phyloP scores from a whole-genome alignment of 2,113 vertebrate species.

The Hoplias malabaricus region DNA sequence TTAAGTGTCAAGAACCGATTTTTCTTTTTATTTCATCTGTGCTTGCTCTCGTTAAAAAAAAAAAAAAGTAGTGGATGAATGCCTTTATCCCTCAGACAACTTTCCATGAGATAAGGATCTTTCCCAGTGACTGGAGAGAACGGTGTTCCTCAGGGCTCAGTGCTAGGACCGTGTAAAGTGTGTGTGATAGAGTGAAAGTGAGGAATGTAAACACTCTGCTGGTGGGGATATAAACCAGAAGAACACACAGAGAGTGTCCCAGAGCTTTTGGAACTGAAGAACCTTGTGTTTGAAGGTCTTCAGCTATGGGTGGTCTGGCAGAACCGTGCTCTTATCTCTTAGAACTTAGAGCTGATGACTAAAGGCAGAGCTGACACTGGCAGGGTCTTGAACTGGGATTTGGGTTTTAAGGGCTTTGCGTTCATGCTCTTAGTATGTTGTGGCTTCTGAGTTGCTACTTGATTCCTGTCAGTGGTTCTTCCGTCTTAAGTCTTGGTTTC shows the following conservation, averaged over 20 bases:
- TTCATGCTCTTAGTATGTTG: too few relatives aligned
- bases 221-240: neutral
- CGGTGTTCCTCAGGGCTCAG: conserved; percentile 43
- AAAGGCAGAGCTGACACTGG: conserved; percentile 2
- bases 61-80: neutral
- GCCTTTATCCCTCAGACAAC: neutral
- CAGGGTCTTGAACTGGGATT: neutral
- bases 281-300: conserved; percentile 31
- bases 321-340: conserved; percentile 62
- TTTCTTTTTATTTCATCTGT: too few relatives aligned
- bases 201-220: conserved; percentile 62
- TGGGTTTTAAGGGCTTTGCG: neutral
- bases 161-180: conserved; percentile 37
- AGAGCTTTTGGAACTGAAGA: neutral
- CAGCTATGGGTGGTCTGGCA: conserved; percentile 66
- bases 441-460: too few relatives aligned
- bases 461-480: neutral
- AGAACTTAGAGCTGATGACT: conserved; percentile 40
- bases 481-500: too few relatives aligned
- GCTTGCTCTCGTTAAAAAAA: conserved; percentile 22
- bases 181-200: conserved; percentile 49
- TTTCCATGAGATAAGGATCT: conserved; percentile 8
- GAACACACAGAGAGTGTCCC: neutral
- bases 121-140: conserved; percentile 22
- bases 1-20: conserved; percentile 20